Evolutionary conservation across 2,113 vertebrate genomes (phyloP), one percentile per base, ranked within the genome.

Genomic region (Macroglossus sobrinus): DNA sequence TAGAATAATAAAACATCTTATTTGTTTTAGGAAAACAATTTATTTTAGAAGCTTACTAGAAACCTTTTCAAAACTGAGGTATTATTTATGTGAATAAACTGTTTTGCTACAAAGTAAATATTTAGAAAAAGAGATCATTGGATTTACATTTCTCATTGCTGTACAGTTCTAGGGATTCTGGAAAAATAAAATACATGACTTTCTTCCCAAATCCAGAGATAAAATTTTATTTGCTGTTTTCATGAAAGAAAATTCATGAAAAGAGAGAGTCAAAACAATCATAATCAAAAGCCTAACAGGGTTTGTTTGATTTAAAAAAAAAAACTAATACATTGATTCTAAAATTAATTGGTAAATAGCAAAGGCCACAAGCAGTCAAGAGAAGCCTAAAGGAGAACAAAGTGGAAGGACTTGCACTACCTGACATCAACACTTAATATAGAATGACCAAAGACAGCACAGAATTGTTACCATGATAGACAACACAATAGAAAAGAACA

Each of bases 91-190:
- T 71, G 30, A 74, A 88, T 88, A 81, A 93, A 79, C 75, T 59
- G 33, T 93, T 95, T 96, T 96, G 74, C 53, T 91, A 66, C 53
- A 93, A 64, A 91, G 91, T 50, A 94, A 79, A 94, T 95, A 84
- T 93, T 92, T 92, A 45, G 74, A 96, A 76, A 28, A 85, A 78
- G 30, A 89, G 75, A 71, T 38, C 30, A 28, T 24, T 61, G 16
- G 45, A 43, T 92, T 92, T 90, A 40, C 43, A 63, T 22, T 84
- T 72, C 35, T 75, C 35, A 50, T 3, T 64, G 3, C 55, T 86
- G 15, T 57, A 30, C 10, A 21, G 26, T 35, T 82, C 59, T 89
- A 33, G 84, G 43, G 35, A 79, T 57, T 80, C 87, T 93, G 69
- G 71, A 75, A 86, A 80, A 97, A 85, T 55, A 61, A 61, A 75